Evolutionary conservation across 2,888 invertebrate genomes (phyloP).

Genomic region (Clepsis dumicolana): DNA sequence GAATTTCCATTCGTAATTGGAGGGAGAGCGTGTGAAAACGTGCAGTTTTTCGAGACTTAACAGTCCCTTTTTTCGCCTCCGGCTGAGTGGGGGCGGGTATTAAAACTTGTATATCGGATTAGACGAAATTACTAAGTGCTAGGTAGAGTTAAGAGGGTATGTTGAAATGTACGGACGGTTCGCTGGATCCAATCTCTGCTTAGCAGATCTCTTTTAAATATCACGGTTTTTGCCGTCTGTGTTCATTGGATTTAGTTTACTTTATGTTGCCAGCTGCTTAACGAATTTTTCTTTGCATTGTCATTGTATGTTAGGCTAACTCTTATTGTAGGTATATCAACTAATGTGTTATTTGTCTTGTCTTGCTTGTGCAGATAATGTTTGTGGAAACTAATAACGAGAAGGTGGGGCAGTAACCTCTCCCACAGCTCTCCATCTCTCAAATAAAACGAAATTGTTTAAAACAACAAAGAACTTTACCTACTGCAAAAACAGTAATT

Average conservation of each 20-base stretch:
- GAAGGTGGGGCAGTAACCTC: too few relatives aligned
- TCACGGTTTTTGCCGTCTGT: conserved; percentile 10
- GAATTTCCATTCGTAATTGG: conserved; percentile 71
- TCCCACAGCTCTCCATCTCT: too few relatives aligned
- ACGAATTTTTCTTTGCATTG: too few relatives aligned
- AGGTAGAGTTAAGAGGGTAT: conserved; percentile 69
- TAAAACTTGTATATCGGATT: conserved; percentile 85
- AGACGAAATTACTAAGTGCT: conserved; percentile 83
- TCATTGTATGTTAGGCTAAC: too few relatives aligned
- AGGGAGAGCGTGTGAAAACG: conserved; percentile 77
- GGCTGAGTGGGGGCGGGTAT: conserved; percentile 72
- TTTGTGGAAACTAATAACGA: too few relatives aligned
- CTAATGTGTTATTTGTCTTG: too few relatives aligned
- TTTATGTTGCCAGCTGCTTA: background rate
- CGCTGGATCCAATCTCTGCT: conserved; percentile 44
- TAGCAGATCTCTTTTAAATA: conserved; percentile 35
- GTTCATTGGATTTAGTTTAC: conserved; percentile 18
- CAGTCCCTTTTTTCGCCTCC: conserved; percentile 81
- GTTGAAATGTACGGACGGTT: conserved; percentile 44
- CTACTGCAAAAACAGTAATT: too few relatives aligned
- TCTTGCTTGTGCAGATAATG: too few relatives aligned
- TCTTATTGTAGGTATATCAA: too few relatives aligned
- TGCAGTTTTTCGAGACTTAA: conserved; percentile 80
- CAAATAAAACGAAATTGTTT: too few relatives aligned
- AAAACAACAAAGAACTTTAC: too few relatives aligned